phyloP scores from a whole-genome alignment of 2,888 invertebrate species.

The Temnothorax rugatulus region DNA sequence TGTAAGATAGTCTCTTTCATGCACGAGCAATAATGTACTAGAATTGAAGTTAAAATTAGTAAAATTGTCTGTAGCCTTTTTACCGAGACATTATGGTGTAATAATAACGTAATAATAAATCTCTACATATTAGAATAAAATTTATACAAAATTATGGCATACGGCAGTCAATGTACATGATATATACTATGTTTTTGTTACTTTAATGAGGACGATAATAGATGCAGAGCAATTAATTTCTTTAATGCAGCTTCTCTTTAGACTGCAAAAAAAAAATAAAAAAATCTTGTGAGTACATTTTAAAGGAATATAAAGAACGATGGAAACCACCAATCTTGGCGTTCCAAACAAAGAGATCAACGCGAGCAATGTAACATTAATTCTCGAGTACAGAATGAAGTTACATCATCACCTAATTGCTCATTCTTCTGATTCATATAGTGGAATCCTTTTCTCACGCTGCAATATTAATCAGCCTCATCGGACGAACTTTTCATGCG shows the following conservation, averaged over 20 bases:
- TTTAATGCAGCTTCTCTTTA: neutral
- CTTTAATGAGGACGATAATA: neutral
- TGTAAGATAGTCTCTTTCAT: neutral
- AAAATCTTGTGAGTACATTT: neutral
- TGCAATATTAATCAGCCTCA: slow-evolving; percentile 76
- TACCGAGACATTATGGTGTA: neutral
- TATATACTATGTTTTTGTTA: slow-evolving; percentile 17
- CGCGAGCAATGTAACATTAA: slow-evolving; percentile 2
- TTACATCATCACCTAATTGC: neutral
- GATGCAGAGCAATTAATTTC: neutral
- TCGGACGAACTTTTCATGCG: slow-evolving; percentile 70
- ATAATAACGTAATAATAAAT: neutral
- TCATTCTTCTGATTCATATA: neutral
- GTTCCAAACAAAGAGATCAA: slow-evolving; percentile 19
- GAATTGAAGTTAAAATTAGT: neutral
- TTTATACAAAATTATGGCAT: slow-evolving; percentile 55
- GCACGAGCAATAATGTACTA: neutral
- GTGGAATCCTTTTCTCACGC: neutral
- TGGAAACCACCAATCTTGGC: neutral
- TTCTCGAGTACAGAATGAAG: neutral
- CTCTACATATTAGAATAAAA: slow-evolving; percentile 37
- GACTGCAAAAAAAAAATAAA: neutral
- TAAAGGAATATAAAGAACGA: neutral
- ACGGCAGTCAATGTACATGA: slow-evolving; percentile 17
- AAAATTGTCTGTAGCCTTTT: slow-evolving; percentile 10